A percentile compares a stretch with the other conserved stretches of the same genome.
Conservation (phyloP, 2,113 vertebrate species). For the Aptenodytes forsteri region DNA sequence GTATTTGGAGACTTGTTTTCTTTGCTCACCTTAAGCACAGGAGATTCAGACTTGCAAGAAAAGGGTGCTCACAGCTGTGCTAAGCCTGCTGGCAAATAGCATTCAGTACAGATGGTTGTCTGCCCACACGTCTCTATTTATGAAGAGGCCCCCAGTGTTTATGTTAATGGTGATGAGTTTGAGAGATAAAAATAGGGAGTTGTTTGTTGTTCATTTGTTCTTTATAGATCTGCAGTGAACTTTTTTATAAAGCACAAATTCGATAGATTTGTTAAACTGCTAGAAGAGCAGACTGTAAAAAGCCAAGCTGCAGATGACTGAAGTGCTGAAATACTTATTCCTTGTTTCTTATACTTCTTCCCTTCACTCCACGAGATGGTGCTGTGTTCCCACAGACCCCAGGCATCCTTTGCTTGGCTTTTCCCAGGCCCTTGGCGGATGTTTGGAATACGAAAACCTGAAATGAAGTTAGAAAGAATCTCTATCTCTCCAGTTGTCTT, state of each 20-base stretch:
- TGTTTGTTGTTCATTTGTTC: conserved; percentile 78
- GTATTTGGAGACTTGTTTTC: background rate
- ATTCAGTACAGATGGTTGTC: conserved; percentile 69
- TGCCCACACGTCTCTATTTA: conserved; percentile 76
- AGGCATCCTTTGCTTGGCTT: background rate
- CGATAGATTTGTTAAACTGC: conserved; percentile 65
- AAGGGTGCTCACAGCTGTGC: background rate
- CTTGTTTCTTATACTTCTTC: background rate
- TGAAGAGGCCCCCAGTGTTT: conserved; percentile 72
- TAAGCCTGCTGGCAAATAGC: conserved; percentile 59
- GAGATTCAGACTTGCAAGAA: background rate
- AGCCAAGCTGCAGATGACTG: conserved; percentile 35
- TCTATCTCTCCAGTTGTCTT: conserved; percentile 1
- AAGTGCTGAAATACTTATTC: background rate
- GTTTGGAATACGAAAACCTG: background rate
- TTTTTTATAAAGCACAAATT: conserved; percentile 59
- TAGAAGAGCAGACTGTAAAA: conserved; percentile 48
- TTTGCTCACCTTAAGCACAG: background rate
- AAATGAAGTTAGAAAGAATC: conserved; percentile 47
- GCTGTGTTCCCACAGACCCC: conserved; percentile 52
- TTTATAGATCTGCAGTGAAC: conserved; percentile 69
- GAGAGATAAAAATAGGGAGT: conserved; percentile 76
- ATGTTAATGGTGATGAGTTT: conserved; percentile 68
- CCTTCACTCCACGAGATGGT: conserved; percentile 69
- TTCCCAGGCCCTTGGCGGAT: background rate